A percentile compares a stretch with the other conserved stretches of the same genome.
These are phyloP conservation scores for Argyresthia albistria DNA, from an alignment of 2,888 invertebrate species.

Conservation along the genomic window DNA sequence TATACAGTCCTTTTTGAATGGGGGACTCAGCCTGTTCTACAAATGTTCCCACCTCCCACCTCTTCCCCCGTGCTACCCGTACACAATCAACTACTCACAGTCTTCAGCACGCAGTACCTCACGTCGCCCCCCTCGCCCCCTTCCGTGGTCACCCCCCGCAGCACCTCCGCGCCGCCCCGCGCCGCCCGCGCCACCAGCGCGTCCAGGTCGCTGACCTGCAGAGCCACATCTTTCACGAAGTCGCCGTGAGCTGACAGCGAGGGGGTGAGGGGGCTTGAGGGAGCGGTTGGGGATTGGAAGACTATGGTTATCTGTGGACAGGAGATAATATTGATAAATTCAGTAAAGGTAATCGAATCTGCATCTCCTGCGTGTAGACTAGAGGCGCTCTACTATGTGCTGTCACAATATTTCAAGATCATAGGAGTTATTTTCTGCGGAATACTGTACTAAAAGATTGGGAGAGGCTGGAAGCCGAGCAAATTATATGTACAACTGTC, in stretches of 20 bases:
- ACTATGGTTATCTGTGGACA: conserved; percentile 84
- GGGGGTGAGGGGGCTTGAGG: conserved; percentile 78
- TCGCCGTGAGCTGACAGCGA: conserved; percentile 91
- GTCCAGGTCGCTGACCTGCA: conserved; percentile 92
- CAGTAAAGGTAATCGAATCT: too few species aligned
- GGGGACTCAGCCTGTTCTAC: too few species aligned
- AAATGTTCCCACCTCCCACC: too few species aligned
- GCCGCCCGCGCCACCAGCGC: conserved; percentile 86
- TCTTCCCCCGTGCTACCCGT: too few species aligned
- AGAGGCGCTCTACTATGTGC: too few species aligned
- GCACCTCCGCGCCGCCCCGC: conserved; percentile 85
- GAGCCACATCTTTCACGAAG: conserved; percentile 96
- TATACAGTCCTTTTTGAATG: too few species aligned
- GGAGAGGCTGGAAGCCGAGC: too few species aligned
- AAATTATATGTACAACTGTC: too few species aligned
- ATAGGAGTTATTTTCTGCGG: too few species aligned
- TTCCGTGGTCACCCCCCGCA: conserved; percentile 89
- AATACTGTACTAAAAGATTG: too few species aligned
- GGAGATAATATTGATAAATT: background rate
- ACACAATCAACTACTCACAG: conserved; percentile 72
- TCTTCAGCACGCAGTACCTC: conserved; percentile 89
- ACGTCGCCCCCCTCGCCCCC: conserved; percentile 86
- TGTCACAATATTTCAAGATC: too few species aligned
- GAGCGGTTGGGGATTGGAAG: conserved; percentile 88
- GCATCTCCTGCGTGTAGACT: too few species aligned